Evolutionary conservation across 2,888 invertebrate genomes (phyloP), one percentile per base, ranked within the genome.

Genomic region (Parnassius orleans): DNA sequence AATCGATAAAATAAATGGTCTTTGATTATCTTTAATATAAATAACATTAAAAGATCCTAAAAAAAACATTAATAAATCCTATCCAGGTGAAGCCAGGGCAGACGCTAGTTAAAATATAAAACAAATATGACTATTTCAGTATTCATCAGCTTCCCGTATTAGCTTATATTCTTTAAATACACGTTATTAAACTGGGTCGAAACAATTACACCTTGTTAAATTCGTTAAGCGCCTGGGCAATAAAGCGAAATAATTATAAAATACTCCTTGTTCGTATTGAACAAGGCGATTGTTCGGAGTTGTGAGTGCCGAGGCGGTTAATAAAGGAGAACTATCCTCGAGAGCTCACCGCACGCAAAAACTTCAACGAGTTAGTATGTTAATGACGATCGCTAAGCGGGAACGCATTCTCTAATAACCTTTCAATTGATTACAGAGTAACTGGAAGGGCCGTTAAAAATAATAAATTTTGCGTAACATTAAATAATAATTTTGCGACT

Each of bases 311-410:
- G 57, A 54, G 56, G 42, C 42, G 52, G 52, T 73, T 82, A 83
- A 83, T 80, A 79, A 79, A 77, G 73, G 75, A 69, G 76, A 80
- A 79, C 75, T 72, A 75, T 76, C 72, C 78, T 72, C 76, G 73
- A 75, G 73, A 74, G 77, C 80, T 9, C 3, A 48, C 48, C 82
- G 80, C 69, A 78, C 65, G 74, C 78, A 86, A 86, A 85, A 85
- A 83, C 75, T 68, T 66, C 69, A 66, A 72, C 73, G 68, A 67
- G 68, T 71, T 67, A 73, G 68, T 67, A 76, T 74, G 76, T 74
- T 81, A 80, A 80, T 76, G 57, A 70, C 59, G 72, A 68, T 69
- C 68, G 65, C 59, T 65, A 61, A 61, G 61, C 52, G 51, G 57
- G 61, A 61, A 67, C 57, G 61, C 61, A 50, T 64, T 53, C 52